Conservation (phyloP, 2,113 vertebrate genomes). For the Rhizomys pruinosus region DNA sequence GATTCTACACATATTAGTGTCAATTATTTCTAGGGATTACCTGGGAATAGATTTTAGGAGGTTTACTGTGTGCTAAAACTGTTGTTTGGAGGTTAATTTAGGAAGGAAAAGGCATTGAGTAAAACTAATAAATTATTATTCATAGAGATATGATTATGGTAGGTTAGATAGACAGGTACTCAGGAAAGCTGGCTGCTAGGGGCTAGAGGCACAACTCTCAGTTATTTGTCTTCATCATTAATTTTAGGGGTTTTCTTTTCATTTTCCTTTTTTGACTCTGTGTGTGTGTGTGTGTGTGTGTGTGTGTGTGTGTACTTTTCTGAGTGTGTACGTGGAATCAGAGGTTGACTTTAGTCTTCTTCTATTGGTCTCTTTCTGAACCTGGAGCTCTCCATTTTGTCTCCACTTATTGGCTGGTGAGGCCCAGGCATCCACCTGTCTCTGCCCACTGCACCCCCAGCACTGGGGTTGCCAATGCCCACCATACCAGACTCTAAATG, state of each 20-base stretch:
- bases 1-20: not conserved
- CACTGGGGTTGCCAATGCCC: too few species aligned
- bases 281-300: too few species aligned
- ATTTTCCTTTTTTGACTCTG: too few species aligned
- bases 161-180: not conserved
- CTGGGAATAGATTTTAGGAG: not conserved
- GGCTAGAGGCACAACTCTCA: not conserved
- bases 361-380: too few species aligned
- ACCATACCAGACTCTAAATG: too few species aligned
- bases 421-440: too few species aligned
- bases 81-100: constrained; percentile 15
- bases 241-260: not conserved
- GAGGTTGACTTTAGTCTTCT: too few species aligned
- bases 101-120: not conserved
- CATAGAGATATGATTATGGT: not conserved
- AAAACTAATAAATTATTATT: not conserved
- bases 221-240: constrained; percentile 9
- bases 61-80: not conserved
- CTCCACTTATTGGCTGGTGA: too few species aligned
- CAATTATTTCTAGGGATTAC: not conserved
- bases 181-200: not conserved
- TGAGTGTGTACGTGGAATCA: too few species aligned
- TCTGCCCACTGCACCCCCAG: too few species aligned
- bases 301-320: too few species aligned
- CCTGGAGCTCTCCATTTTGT: too few species aligned